These are phyloP conservation scores for Smutsia temminckii DNA, from an alignment of 2,797 vertebrate species.

Conservation along the genomic window DNA sequence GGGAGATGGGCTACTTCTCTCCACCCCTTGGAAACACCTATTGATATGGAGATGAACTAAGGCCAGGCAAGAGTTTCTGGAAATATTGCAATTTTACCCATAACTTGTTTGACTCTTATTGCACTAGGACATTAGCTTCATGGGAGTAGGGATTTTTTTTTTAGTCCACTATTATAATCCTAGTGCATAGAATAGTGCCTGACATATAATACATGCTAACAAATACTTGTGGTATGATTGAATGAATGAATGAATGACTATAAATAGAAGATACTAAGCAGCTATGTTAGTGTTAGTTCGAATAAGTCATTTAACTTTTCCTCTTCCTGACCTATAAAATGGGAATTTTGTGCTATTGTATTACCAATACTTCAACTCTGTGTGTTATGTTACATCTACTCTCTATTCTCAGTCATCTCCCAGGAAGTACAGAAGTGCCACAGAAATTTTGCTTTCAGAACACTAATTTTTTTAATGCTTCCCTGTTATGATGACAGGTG, in stretches of 20 bases:
- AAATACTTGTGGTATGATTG: not conserved
- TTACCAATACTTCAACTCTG: not conserved
- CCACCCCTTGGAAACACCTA: no score
- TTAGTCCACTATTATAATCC: not conserved
- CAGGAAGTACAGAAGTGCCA: not conserved
- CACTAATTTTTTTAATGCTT: not conserved
- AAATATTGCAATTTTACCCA: no score
- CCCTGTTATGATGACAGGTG: not conserved
- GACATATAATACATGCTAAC: not conserved
- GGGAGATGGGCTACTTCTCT: no score
- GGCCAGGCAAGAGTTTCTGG: no score
- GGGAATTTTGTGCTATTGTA: not conserved
- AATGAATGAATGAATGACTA: not conserved
- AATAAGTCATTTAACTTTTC: not conserved
- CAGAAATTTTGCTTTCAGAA: not conserved
- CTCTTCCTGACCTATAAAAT: not conserved
- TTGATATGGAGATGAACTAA: no score
- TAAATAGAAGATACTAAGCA: not conserved
- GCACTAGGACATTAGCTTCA: not conserved
- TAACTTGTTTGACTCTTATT: not conserved
- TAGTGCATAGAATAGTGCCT: not conserved
- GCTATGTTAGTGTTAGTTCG: not conserved
- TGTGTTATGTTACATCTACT: rapidly evolving
- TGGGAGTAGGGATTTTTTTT: not conserved
- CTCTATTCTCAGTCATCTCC: not conserved